Percentiles rank a stretch among this genome's conserved stretches.
phyloP scores from a whole-genome alignment of 2,888 invertebrate genomes.

The Lochmaea capreae region DNA sequence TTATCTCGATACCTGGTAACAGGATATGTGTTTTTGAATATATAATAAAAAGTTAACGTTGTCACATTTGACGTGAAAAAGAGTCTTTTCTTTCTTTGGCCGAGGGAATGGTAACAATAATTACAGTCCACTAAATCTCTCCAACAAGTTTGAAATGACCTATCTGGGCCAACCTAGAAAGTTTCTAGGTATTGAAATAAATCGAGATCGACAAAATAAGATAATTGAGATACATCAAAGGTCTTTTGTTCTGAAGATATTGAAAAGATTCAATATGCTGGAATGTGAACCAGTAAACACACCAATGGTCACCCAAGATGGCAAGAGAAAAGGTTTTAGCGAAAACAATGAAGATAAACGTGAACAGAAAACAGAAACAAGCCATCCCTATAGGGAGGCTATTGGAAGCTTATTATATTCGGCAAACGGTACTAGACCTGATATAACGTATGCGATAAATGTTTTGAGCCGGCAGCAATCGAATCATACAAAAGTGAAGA shows the following conservation, averaged over 20 bases:
- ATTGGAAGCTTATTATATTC: neutral
- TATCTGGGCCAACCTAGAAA: neutral
- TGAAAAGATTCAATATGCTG: neutral
- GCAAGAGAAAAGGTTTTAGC: neutral
- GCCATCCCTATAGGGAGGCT: neutral
- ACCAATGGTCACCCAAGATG: neutral
- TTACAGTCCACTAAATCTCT: too few species aligned
- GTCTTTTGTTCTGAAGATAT: neutral
- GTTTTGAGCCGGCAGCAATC: neutral
- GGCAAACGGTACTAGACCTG: neutral
- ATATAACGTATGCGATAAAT: neutral
- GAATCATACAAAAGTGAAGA: neutral
- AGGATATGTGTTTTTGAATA: too few species aligned
- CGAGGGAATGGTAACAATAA: too few species aligned
- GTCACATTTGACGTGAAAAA: too few species aligned
- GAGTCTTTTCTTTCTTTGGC: too few species aligned
- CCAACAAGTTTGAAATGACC: neutral
- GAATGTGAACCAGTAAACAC: neutral
- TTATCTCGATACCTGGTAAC: too few species aligned
- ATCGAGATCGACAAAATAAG: neutral
- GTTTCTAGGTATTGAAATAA: conserved; percentile 5
- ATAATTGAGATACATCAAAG: neutral
- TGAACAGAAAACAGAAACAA: neutral
- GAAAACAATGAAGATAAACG: neutral
- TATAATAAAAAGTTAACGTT: too few species aligned